Base-by-base conservation (phyloP, 2,797 vertebrate genomes). In the Delichon dasypus region DNA sequence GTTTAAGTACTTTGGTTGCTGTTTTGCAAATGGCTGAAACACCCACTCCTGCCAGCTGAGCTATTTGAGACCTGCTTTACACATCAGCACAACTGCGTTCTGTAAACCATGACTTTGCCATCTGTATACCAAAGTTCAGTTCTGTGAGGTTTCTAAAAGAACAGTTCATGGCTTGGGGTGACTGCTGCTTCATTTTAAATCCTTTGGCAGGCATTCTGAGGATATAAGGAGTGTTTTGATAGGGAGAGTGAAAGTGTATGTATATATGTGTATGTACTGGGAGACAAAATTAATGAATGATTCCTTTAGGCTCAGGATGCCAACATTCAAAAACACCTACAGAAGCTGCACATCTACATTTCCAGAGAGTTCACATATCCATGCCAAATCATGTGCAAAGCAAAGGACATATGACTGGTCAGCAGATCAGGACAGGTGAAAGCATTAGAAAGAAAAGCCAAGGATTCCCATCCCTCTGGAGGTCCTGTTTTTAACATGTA, bases 101-200 rank as follows among this genome's bases (percentile, higher is more conserved):
- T 44, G 30, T 30, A 79, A 87, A 72, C 66, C 88, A 58, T 88
- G 71, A 94, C 89, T 85, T 85, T 61, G 18, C 78, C 87, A 90
- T 60, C 84, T 93, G 74, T 47, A 29, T 53, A 22, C 45, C 5
- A 1, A 87, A 87, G 26, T 65, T 79, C 87, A 74, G 45, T 32
- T 83, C 55, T 72, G 7, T 16, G 71, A 54, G 13, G 8, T 45
- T 92, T 87, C 64, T 73, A 55, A 70, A 54, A 58, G 50, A 77
- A 27, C 27, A 61, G 17, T 27, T 65, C 27, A 48, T n/a, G 48
- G n/a, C 40, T 89, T 73, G 22, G 5, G 11, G 27, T 87, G n/a
- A 44, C 14, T 44, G 36, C 32, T 87, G 32, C 19, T 87, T 73
- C 25, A 16, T 70, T 90, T 85, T 36, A 76, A 79, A 92, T 27